phyloP scores from a whole-genome alignment of 2,113 vertebrate species.

The Periophthalmus modestus region DNA sequence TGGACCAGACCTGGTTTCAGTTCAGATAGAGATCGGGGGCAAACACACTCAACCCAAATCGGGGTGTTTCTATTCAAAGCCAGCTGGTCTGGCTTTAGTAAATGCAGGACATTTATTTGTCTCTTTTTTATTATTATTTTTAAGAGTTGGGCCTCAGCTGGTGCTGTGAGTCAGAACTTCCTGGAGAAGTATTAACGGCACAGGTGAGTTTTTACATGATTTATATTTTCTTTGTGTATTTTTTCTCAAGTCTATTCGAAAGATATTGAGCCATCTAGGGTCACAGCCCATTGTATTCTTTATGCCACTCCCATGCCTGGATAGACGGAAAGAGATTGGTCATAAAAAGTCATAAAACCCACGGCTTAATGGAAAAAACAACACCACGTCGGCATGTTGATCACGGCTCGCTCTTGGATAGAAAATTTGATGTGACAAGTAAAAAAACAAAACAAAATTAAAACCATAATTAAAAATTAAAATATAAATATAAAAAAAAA shows the following conservation, averaged over 20 bases:
- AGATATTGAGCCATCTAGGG: background rate
- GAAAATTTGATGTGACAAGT: background rate
- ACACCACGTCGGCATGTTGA: no score
- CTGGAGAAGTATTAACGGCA: slow-evolving; percentile 91
- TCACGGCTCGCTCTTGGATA: background rate
- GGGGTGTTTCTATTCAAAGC: slow-evolving; percentile 96
- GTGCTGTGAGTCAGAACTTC: slow-evolving; percentile 92
- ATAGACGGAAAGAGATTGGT: background rate
- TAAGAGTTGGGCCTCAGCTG: slow-evolving; percentile 87
- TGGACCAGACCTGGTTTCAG: slow-evolving; percentile 83
- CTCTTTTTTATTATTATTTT: slow-evolving; percentile 63
- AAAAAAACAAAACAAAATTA: no score
- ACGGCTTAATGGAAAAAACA: background rate
- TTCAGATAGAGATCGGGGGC: slow-evolving; percentile 84
- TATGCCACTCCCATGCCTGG: slow-evolving; percentile 24
- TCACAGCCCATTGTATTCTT: slow-evolving; percentile 3
- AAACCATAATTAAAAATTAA: no score
- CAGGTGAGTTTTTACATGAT: slow-evolving; percentile 88
- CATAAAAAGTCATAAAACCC: background rate
- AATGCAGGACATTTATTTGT: slow-evolving; percentile 76
- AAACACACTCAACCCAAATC: slow-evolving; percentile 86
- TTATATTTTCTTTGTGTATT: slow-evolving; percentile 40
- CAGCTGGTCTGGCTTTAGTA: slow-evolving; percentile 99
- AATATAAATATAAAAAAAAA: background rate
- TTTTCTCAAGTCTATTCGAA: slow-evolving; percentile 4